These are phyloP conservation scores for Archips crataeganus DNA, from an alignment of 2,888 invertebrate species.

Conservation along the genomic window DNA sequence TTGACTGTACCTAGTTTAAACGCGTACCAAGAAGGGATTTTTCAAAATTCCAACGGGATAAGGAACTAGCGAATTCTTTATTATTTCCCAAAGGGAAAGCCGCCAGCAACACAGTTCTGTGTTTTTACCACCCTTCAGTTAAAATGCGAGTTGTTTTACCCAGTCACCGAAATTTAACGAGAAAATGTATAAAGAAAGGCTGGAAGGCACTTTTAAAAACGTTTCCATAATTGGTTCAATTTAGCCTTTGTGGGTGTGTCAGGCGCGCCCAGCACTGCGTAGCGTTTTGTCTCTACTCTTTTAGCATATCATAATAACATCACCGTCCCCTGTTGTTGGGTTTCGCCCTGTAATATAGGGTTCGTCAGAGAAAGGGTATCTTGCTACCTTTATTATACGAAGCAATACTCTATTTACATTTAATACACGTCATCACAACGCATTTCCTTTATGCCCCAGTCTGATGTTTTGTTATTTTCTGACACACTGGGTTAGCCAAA, in stretches of 20 bases:
- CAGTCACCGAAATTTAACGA: conserved; percentile 5
- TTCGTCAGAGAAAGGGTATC: neutral
- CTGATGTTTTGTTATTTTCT: too few species aligned
- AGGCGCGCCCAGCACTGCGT: neutral
- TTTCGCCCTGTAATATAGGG: neutral
- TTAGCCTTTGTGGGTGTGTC: conserved; percentile 8
- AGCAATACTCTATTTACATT: neutral
- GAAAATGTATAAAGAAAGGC: conserved; percentile 15
- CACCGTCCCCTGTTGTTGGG: neutral
- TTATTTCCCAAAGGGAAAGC: too few species aligned
- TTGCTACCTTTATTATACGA: neutral
- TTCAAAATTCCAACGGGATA: too few species aligned
- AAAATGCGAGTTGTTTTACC: neutral
- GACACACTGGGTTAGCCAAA: too few species aligned
- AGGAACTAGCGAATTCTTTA: too few species aligned
- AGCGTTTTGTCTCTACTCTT: conserved; percentile 3
- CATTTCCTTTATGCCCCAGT: too few species aligned
- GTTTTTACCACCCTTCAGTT: neutral
- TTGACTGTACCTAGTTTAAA: too few species aligned
- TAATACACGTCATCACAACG: neutral
- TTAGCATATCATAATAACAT: conserved; percentile 22
- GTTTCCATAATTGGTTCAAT: conserved; percentile 17
- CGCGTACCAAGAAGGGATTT: too few species aligned
- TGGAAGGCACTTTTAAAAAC: conserved; percentile 19
- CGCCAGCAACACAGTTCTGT: too few species aligned